Evolutionary conservation across 2,113 vertebrate species (phyloP).

Genomic region (Psophia crepitans): DNA sequence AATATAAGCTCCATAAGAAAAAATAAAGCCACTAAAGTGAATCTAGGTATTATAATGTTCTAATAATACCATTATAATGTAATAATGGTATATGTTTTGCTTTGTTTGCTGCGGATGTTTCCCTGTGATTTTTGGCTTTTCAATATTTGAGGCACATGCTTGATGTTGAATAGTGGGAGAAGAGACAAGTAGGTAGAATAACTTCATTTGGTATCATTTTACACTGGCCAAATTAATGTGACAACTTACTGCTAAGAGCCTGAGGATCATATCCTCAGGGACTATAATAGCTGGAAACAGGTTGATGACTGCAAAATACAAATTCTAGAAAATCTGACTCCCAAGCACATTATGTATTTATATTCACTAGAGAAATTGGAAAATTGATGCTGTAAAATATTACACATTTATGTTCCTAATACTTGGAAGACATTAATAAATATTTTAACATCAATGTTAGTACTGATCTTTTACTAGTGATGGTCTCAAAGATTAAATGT

Average conservation of each 20-base stretch:
- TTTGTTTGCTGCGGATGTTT: not conserved
- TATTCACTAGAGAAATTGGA: not conserved
- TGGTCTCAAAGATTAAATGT: not conserved
- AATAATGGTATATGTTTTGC: not conserved
- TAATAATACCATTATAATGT: not conserved
- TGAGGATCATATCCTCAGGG: not conserved
- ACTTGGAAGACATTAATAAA: not conserved
- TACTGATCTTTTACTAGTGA: not conserved
- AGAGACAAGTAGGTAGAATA: not conserved
- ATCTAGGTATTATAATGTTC: not conserved
- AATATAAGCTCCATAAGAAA: not conserved
- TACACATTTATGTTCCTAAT: not conserved
- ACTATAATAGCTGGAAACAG: not conserved
- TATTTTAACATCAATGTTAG: not conserved
- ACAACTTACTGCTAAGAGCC: not conserved
- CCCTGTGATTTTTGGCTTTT: not conserved
- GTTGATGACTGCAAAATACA: not conserved
- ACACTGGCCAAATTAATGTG: not conserved
- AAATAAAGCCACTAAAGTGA: rapidly evolving
- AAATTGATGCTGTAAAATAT: not conserved
- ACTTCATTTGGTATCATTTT: not conserved
- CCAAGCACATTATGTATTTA: not conserved
- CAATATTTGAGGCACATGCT: not conserved
- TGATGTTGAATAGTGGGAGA: not conserved
- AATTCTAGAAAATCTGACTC: not conserved